Percentiles rank a stretch among this genome's conserved stretches.
Evolutionary conservation across 2,797 vertebrate species (phyloP).

Genomic region (Tokudaia tokunoshimensis): DNA sequence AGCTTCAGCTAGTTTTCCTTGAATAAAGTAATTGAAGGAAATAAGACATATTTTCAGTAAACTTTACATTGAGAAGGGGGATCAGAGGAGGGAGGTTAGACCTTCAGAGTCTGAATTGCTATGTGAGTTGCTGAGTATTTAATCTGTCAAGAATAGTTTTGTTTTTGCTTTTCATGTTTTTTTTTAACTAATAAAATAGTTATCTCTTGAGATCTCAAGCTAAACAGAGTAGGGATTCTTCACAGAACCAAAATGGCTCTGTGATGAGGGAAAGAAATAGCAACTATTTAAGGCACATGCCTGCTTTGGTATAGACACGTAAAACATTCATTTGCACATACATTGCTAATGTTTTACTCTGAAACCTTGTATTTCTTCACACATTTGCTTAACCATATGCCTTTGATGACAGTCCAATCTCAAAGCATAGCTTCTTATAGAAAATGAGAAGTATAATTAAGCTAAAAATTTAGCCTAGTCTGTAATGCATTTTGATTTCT

Average conservation of each 20-base stretch:
- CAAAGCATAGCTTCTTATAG: constrained; percentile 84
- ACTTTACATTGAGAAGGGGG: neutral
- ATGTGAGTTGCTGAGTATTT: neutral
- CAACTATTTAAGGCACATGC: constrained; percentile 72
- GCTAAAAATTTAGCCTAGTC: constrained; percentile 84
- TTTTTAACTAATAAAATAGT: constrained; percentile 52
- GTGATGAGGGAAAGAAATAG: neutral
- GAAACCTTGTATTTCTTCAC: constrained; percentile 86
- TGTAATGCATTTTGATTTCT: constrained; percentile 86
- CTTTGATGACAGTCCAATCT: constrained; percentile 88
- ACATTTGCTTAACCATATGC: constrained; percentile 86
- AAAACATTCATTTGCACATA: constrained; percentile 82
- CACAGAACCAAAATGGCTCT: constrained; percentile 65
- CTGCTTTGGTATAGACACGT: constrained; percentile 66
- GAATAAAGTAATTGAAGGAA: constrained; percentile 27
- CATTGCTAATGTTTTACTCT: constrained; percentile 85
- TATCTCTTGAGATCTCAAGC: constrained; percentile 33
- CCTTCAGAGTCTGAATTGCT: constrained; percentile 59
- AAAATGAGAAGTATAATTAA: constrained; percentile 87
- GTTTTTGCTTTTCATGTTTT: neutral
- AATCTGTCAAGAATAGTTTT: constrained; percentile 26
- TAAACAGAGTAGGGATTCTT: constrained; percentile 20
- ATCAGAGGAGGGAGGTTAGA: neutral
- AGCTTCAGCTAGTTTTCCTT: neutral
- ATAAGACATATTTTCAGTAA: constrained; percentile 46